These are phyloP conservation scores for Drosophila albomicans DNA, from an alignment of 1,140 invertebrate genomes.

Conservation along the genomic window DNA sequence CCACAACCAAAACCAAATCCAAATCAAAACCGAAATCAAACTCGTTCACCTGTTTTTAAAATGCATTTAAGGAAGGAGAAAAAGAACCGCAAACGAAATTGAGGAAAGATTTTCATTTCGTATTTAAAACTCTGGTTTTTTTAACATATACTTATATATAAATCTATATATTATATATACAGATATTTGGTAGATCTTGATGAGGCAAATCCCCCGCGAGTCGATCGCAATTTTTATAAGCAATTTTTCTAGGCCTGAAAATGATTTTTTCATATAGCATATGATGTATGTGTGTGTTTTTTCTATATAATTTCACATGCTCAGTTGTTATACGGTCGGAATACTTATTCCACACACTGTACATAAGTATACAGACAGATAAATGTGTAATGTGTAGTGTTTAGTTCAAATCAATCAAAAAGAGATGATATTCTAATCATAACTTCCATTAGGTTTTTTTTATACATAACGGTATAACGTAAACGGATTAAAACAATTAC, in stretches of 20 bases:
- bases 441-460: slow-evolving; percentile 52
- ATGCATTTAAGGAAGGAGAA: slow-evolving; percentile 63
- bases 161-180: not conserved
- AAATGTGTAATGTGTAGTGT: slow-evolving; percentile 18
- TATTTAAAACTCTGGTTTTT: slow-evolving; percentile 60
- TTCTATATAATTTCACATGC: slow-evolving; percentile 56
- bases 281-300: slow-evolving; percentile 22
- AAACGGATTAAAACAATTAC: slow-evolving; percentile 34
- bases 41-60: slow-evolving; percentile 77
- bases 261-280: slow-evolving; percentile 55
- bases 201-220: slow-evolving; percentile 37
- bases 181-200: slow-evolving; percentile 32
- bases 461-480: slow-evolving; percentile 21
- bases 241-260: slow-evolving; percentile 78
- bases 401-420: slow-evolving; percentile 37
- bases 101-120: slow-evolving; percentile 55
- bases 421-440: slow-evolving; percentile 2
- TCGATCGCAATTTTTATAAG: slow-evolving; percentile 72
- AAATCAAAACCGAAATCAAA: slow-evolving; percentile 36
- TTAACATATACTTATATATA: slow-evolving; percentile 31
- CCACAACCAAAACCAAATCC: slow-evolving; percentile 38
- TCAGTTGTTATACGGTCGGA: slow-evolving; percentile 35
- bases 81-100: not conserved
- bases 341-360: slow-evolving; percentile 60
- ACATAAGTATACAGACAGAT: slow-evolving; percentile 51